phyloP scores from a whole-genome alignment of 2,113 vertebrate species.

The Todiramphus chloris region DNA sequence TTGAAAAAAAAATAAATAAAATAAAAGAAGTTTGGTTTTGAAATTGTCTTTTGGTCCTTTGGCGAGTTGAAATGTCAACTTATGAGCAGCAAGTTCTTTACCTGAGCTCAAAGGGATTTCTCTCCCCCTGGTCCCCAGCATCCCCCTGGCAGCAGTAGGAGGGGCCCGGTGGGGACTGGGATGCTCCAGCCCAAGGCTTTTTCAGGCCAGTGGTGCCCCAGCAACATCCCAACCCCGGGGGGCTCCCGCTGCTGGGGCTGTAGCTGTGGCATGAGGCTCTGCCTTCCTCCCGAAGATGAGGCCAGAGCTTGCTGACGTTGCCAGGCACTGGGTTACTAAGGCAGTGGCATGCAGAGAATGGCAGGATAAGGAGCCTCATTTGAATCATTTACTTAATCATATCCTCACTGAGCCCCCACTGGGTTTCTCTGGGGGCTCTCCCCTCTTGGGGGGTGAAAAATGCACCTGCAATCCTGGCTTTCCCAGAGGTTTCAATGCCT shows the following conservation, averaged over 20 bases:
- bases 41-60: background rate
- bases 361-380: background rate
- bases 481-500: fast-evolving
- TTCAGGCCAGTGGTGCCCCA: background rate
- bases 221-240: background rate
- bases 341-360: background rate
- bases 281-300: background rate
- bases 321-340: background rate
- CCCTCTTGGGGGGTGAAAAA: background rate
- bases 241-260: background rate
- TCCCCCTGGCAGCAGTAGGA: background rate
- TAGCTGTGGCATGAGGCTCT: background rate
- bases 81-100: background rate
- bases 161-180: background rate
- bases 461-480: fast-evolving
- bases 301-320: fast-evolving
- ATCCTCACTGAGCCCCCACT: background rate
- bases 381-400: background rate
- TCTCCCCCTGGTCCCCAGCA: fast-evolving
- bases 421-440: fast-evolving
- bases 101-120: fast-evolving
- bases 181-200: background rate
- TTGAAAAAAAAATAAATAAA: background rate
- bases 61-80: background rate
- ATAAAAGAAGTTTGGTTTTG: background rate